A percentile compares a stretch with the other conserved stretches of the same genome.
Conservation (phyloP, 2,113 vertebrate genomes). For the Willisornis vidua region DNA sequence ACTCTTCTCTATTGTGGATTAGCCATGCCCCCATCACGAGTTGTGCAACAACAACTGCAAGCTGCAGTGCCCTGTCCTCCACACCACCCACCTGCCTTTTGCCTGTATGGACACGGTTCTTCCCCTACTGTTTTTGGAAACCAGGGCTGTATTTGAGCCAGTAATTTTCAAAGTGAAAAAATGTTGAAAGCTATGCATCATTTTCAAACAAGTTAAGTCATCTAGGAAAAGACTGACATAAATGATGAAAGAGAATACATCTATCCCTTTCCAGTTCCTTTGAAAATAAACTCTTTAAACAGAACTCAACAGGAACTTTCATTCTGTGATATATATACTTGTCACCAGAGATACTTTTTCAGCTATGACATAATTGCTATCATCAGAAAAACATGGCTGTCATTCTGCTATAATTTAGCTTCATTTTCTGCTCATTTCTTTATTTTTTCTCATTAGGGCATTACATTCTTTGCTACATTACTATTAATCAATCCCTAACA, state of each 20-base stretch:
- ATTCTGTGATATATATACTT: neutral
- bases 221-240: neutral
- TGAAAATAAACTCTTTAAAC: neutral
- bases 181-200: neutral
- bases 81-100: rapidly evolving
- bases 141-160: neutral
- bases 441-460: neutral
- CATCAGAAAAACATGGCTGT: neutral
- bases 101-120: rapidly evolving
- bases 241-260: neutral
- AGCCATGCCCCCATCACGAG: neutral
- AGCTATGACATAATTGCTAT: neutral
- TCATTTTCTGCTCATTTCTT: conserved; percentile 32
- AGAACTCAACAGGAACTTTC: neutral
- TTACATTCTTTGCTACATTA: neutral
- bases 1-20: rapidly evolving
- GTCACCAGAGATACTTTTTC: conserved; percentile 11
- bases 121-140: neutral
- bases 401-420: neutral
- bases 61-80: neutral
- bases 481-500: neutral
- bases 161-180: neutral
- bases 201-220: neutral
- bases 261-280: neutral
- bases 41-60: neutral